A percentile compares a stretch with the other conserved stretches of the same genome.
phyloP scores from a whole-genome alignment of 2,888 invertebrate species.

The Drosophila melanosoma region DNA sequence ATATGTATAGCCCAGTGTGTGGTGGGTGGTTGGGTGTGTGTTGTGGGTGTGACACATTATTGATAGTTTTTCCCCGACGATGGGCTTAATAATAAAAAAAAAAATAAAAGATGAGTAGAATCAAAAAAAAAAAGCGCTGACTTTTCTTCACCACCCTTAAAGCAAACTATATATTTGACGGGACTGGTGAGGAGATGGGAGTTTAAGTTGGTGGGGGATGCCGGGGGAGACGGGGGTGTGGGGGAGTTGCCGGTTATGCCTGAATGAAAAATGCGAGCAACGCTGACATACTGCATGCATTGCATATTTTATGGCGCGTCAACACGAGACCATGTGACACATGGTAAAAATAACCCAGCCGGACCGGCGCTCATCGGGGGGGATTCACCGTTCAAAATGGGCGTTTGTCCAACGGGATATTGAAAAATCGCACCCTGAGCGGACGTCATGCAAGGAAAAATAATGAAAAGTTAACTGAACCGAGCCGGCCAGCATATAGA shows the following conservation, averaged over 20 bases:
- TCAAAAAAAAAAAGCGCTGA: constrained; percentile 48
- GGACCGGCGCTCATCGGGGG: background rate
- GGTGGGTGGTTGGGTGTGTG: constrained; percentile 3
- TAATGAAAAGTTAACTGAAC: constrained; percentile 63
- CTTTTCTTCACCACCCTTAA: constrained; percentile 39
- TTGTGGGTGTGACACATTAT: constrained; percentile 68
- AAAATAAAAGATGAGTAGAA: constrained; percentile 9
- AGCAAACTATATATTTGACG: background rate
- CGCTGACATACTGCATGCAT: constrained; percentile 79
- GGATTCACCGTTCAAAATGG: constrained; percentile 45
- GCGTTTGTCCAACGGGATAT: constrained; percentile 70
- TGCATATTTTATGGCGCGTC: constrained; percentile 80
- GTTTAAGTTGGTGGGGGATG: background rate
- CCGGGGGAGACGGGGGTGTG: background rate
- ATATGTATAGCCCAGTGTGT: constrained; percentile 19
- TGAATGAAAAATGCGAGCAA: constrained; percentile 29
- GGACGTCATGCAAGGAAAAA: constrained; percentile 36
- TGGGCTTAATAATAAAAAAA: constrained; percentile 56
- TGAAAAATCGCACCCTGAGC: constrained; percentile 71
- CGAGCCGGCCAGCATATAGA: constrained; percentile 37
- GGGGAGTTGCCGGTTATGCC: constrained; percentile 23
- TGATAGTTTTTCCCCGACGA: constrained; percentile 70
- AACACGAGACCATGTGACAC: constrained; percentile 79
- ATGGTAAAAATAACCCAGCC: constrained; percentile 41
- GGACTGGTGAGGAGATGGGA: background rate